phyloP scores from a whole-genome alignment of 1,140 invertebrate genomes.

The Pogonognathellus flavescens region DNA sequence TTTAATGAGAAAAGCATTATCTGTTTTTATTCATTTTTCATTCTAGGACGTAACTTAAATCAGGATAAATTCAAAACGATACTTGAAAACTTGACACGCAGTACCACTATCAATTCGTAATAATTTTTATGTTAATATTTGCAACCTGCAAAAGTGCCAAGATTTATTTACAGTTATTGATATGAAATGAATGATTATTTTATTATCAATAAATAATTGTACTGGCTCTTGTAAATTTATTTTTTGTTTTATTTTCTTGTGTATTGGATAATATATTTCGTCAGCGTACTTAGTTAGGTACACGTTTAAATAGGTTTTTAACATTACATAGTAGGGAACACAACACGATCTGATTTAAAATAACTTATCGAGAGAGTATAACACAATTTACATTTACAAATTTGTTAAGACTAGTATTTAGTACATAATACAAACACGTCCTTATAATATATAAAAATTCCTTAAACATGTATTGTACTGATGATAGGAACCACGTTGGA shows the following conservation, averaged over 20 bases:
- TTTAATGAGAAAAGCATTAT: neutral
- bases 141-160: neutral
- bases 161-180: neutral
- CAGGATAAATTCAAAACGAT: neutral
- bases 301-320: too few species aligned
- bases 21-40: neutral
- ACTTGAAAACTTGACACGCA: neutral
- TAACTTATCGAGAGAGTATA: too few species aligned
- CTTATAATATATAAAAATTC: neutral
- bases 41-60: slow-evolving; percentile 25
- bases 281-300: too few species aligned
- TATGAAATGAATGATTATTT: too few species aligned
- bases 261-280: neutral
- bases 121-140: neutral
- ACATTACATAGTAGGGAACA: slow-evolving; percentile 3
- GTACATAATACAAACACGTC: neutral
- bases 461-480: neutral
- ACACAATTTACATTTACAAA: too few species aligned
- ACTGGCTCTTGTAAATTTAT: neutral
- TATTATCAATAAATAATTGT: too few species aligned
- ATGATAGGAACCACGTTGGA: neutral
- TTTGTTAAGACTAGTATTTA: slow-evolving; percentile 4
- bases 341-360: slow-evolving; percentile 2
- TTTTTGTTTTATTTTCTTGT: neutral
- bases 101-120: neutral